Conservation (phyloP, 2,888 invertebrate genomes). For the Endotricha flammealis region DNA sequence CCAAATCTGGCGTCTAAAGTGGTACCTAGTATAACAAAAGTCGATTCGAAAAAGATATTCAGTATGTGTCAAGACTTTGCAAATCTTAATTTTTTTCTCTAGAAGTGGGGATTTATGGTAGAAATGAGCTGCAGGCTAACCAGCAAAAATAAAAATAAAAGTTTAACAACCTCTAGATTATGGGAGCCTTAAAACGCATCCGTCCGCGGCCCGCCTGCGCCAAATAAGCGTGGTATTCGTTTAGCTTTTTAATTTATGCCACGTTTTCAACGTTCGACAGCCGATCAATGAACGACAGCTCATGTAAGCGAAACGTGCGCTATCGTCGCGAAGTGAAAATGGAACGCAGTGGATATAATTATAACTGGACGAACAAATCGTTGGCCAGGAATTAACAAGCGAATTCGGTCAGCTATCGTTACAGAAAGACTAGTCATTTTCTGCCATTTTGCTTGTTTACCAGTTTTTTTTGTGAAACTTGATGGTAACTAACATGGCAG, state of each 20-base stretch:
- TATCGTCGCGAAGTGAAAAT: conserved; percentile 61
- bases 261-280: conserved; percentile 39
- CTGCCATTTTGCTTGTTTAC: background rate
- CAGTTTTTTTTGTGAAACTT: too few relatives aligned
- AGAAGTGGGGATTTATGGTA: too few relatives aligned
- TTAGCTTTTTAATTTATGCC: conserved; percentile 30
- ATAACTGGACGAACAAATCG: conserved; percentile 65
- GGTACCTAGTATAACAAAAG: too few relatives aligned
- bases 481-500: too few relatives aligned
- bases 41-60: too few relatives aligned
- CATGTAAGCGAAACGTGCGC: conserved; percentile 56
- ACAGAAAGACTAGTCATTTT: conserved; percentile 21
- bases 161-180: too few relatives aligned
- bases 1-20: too few relatives aligned
- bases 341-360: conserved; percentile 75
- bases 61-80: too few relatives aligned
- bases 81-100: too few relatives aligned
- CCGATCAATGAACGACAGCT: conserved; percentile 47
- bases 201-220: conserved; percentile 22
- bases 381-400: conserved; percentile 57
- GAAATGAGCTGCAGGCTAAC: too few relatives aligned
- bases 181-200: background rate
- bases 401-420: conserved; percentile 52
- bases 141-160: too few relatives aligned
- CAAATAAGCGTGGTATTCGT: conserved; percentile 39